A percentile compares a stretch with the other conserved stretches of the same genome.
phyloP scores from a whole-genome alignment of 2,113 vertebrate species.

The Gasterosteus nipponicus region DNA sequence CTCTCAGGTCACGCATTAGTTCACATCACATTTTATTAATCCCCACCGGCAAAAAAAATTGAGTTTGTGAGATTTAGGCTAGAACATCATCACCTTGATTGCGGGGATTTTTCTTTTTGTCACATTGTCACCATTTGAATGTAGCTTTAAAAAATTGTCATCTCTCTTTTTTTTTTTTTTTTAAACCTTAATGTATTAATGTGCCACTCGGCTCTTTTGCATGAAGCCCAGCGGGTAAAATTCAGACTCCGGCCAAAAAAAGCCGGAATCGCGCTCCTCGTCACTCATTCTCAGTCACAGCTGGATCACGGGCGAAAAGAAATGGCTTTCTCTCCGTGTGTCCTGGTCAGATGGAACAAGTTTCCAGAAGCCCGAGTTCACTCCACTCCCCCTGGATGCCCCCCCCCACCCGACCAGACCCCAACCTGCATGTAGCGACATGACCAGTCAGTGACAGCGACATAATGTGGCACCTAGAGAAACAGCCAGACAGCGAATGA shows the following conservation, averaged over 20 bases:
- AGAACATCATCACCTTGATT: neutral
- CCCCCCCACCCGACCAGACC: constrained; percentile 65
- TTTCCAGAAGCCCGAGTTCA: constrained; percentile 45
- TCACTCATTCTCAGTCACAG: constrained; percentile 9
- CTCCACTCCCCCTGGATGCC: constrained; percentile 71
- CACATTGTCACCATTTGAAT: neutral
- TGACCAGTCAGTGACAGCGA: constrained; percentile 63
- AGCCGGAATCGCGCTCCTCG: neutral
- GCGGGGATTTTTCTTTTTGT: too few relatives aligned
- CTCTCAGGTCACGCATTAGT: neutral
- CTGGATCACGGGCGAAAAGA: neutral
- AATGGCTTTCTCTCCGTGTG: neutral
- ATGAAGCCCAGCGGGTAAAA: neutral
- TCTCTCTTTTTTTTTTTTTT: too few relatives aligned
- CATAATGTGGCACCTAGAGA: constrained; percentile 66
- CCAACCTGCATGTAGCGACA: constrained; percentile 66
- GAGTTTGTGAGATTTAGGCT: neutral
- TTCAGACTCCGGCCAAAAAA: neutral
- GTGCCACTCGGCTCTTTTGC: neutral
- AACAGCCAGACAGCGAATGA: constrained; percentile 53
- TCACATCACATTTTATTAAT: neutral
- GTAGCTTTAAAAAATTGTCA: neutral
- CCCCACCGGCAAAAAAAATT: neutral
- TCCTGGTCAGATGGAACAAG: constrained; percentile 37
- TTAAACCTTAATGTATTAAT: neutral